A percentile compares a stretch with the other conserved stretches of the same genome.
phyloP scores from a whole-genome alignment of 2,113 vertebrate genomes.

The Neopipo cinnamomea region DNA sequence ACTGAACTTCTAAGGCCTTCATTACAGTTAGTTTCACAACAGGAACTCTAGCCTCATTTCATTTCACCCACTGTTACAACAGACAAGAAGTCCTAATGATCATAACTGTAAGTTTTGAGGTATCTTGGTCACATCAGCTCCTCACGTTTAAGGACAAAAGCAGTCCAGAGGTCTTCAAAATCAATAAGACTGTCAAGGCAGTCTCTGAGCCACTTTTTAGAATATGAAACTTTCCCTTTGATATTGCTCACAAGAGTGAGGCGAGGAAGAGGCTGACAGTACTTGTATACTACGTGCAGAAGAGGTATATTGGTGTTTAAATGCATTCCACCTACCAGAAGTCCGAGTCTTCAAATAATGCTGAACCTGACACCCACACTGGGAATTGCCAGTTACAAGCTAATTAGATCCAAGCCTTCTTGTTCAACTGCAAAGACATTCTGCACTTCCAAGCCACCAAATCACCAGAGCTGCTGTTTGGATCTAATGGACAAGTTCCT shows the following conservation, averaged over 20 bases:
- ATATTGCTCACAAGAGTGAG: not conserved
- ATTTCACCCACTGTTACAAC: not conserved
- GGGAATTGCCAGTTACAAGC: not conserved
- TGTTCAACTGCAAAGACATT: not conserved
- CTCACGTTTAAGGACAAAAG: not conserved
- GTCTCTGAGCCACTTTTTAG: not conserved
- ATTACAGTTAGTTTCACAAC: not conserved
- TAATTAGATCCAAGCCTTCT: not conserved
- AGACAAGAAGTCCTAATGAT: not conserved
- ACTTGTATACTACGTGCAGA: not conserved
- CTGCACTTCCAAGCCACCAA: not conserved
- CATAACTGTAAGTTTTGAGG: not conserved
- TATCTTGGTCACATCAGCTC: not conserved
- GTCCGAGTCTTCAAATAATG: not conserved
- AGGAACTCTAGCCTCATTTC: not conserved
- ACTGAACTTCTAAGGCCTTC: not conserved
- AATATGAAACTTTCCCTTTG: not conserved
- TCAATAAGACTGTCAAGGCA: not conserved
- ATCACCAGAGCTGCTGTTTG: not conserved
- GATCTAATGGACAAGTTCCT: not conserved
- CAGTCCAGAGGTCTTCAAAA: not conserved
- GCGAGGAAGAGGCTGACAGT: not conserved
- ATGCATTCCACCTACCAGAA: not conserved
- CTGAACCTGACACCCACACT: not conserved
- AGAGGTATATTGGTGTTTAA: not conserved